Evolutionary conservation across 2,113 vertebrate genomes (phyloP), one percentile per base, ranked within the genome.

Genomic region (Felis chaus): DNA sequence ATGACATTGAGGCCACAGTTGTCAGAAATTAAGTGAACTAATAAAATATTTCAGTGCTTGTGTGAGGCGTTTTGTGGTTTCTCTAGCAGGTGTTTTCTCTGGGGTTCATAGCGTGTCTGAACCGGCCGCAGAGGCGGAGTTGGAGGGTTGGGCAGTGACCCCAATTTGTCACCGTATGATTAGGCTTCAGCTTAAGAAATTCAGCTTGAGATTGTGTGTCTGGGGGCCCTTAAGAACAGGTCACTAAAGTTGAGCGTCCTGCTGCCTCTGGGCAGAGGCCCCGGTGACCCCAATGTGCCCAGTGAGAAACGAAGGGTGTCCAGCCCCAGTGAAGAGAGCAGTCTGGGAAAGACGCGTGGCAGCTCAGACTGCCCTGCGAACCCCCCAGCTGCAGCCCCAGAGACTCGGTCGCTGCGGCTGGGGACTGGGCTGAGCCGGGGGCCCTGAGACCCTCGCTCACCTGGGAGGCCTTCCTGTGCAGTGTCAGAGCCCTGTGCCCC

Each of bases 111-210:
- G 0, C 0, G 53, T 16, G 3, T 13, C 25, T 4, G 25, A 4
- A 41, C 48, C 1, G 0, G 61, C 29, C 2, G 12, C 3, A 1
- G 16, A 14, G 16, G 18, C 65, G 45, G 91, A 3, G 9, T 13
- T 7, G 2, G 53, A 23, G 12, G 19, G 27, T 6, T 8, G 19
- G 5, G 27, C 6, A 29, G 29, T 3, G 4, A 8, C 65, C 36
- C 66, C 53, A 6, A 0, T 15, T 7, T 7, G 3, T 16, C 21
- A 4, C 3, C 2, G 6, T 0, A 15, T 10, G 0, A 36, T 4
- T 1, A 7, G 1, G 5, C 18, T 0, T 33, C 5, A 53, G 50
- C 78, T 41, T 3, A 15, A 15, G 33, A 68, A 7, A 5, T 29
- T 18, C 41, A 5, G 2, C 57, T 45, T 45, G 65, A 18, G 23